A percentile compares a stretch with the other conserved stretches of the same genome.
These are phyloP conservation scores for Eumeta japonica DNA, from an alignment of 1,140 invertebrate species.

Conservation along the genomic window DNA sequence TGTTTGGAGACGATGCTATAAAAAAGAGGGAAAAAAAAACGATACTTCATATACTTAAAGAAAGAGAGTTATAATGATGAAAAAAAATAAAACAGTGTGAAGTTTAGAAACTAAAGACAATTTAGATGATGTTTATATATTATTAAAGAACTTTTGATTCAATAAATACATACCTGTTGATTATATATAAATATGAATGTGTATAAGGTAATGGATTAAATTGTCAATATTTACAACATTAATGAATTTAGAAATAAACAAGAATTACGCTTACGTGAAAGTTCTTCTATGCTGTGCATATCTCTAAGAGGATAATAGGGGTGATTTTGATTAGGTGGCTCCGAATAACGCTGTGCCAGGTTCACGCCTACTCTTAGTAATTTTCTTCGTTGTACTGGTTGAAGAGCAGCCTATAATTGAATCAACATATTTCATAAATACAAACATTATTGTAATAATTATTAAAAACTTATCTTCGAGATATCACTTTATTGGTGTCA, in stretches of 20 bases:
- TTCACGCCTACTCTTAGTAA: conserved; percentile 36
- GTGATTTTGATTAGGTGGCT: conserved; percentile 57
- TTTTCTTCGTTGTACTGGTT: conserved; percentile 47
- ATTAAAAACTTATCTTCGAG: conserved; percentile 2
- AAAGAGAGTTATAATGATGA: not conserved
- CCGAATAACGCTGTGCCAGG: conserved; percentile 59
- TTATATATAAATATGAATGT: too few species aligned
- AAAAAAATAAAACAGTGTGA: conserved; percentile 1
- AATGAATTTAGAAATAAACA: not conserved
- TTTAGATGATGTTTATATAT: conserved; percentile 4
- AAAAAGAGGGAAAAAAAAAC: conserved; percentile 8
- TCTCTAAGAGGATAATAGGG: conserved; percentile 54
- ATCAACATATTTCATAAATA: conserved; percentile 9
- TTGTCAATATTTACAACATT: too few species aligned
- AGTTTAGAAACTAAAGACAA: not conserved
- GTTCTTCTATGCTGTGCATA: conserved; percentile 57
- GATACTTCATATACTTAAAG: not conserved
- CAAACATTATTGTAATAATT: conserved; percentile 1
- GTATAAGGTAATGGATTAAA: too few species aligned
- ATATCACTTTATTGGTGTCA: too few species aligned
- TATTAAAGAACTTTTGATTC: not conserved
- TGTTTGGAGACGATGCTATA: conserved; percentile 52
- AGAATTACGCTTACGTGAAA: conserved; percentile 42
- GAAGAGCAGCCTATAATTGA: conserved; percentile 38
- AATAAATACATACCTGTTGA: not conserved